Percentiles rank a stretch among this genome's conserved stretches.
Evolutionary conservation across 2,888 invertebrate species (phyloP).

Genomic region (Megamerina dolium): DNA sequence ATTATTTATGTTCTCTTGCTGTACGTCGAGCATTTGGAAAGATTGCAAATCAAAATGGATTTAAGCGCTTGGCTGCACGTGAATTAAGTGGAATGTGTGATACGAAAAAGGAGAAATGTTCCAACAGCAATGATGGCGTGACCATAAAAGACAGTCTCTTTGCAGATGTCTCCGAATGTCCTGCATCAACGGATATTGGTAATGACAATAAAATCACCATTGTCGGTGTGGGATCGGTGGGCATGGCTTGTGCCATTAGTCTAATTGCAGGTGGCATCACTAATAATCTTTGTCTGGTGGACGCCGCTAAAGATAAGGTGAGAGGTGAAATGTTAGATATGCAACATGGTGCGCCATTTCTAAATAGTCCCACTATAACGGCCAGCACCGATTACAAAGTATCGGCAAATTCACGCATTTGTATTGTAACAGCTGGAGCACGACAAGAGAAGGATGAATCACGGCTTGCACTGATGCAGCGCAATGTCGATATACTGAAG

Average conservation of each 20-base stretch:
- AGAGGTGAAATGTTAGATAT: conserved; percentile 81
- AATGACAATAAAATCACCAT: conserved; percentile 81
- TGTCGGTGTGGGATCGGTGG: conserved; percentile 78
- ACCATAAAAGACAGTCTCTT: too few species aligned
- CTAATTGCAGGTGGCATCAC: conserved; percentile 72
- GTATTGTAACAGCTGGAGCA: conserved; percentile 80
- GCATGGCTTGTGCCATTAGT: conserved; percentile 79
- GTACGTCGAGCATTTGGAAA: too few species aligned
- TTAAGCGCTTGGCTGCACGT: too few species aligned
- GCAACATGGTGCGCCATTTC: conserved; percentile 74
- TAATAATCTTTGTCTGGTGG: conserved; percentile 71
- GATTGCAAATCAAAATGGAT: too few species aligned
- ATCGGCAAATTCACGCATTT: conserved; percentile 69
- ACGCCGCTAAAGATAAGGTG: conserved; percentile 69
- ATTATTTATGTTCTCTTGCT: too few species aligned
- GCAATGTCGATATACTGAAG: conserved; percentile 80
- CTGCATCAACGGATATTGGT: too few species aligned
- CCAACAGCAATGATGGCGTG: too few species aligned
- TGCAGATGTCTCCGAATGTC: too few species aligned
- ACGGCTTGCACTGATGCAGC: conserved; percentile 71
- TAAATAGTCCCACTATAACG: conserved; percentile 67
- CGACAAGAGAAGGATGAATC: conserved; percentile 75
- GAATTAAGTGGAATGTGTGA: too few species aligned
- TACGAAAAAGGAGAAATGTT: too few species aligned
- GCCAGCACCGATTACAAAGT: conserved; percentile 62